Evolutionary conservation across 2,888 invertebrate genomes (phyloP), one percentile per base, ranked within the genome.

Genomic region (Cantharis nigra): DNA sequence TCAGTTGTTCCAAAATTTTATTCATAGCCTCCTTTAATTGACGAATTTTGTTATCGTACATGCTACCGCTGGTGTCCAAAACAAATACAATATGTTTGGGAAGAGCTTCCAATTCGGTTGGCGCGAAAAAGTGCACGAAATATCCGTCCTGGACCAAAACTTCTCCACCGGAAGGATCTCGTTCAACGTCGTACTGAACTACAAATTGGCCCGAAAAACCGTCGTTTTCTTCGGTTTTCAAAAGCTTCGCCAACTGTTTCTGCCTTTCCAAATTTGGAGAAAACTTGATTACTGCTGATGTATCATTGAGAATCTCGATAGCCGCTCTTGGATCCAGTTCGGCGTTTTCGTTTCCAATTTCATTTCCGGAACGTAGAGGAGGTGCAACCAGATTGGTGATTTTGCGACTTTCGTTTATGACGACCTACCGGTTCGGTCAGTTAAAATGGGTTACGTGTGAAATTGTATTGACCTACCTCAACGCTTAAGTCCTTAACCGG

Each of bases 41-140:
- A 16, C 89, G 87, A 67, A 94, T 91, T 88, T 93, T 93, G 72
- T 89, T 89, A 20, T 92, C 94, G 81, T 89, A 89, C 95, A 95
- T 95, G 71, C 94, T 94, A 9, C 94, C 94, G 33, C 94, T 94
- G 0, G 93, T 92, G 85, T 95, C 95, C 83, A 95, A 88, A n/a
- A 95, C 92, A 85, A 95, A 95, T 10, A 94, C 90, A 4, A 93
- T 92, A 83, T 93, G 91, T 85, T 94, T 94, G 76, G 89, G 90
- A 69, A 94, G 87, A 3, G 92, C 90, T 18, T 90, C 88, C 77
- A 93, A 85, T 23, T 91, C 90, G 3, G 88, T 86, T 0, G 94
- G 94, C 9, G 94, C 92, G 86, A 94, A 93, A 88, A 94, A 94
- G 84, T 95, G 94, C 0, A 94, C 93, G 87, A 95, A 95, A 87